Base-by-base conservation (phyloP, 2,888 invertebrate genomes). In the Callosobruchus maculatus region DNA sequence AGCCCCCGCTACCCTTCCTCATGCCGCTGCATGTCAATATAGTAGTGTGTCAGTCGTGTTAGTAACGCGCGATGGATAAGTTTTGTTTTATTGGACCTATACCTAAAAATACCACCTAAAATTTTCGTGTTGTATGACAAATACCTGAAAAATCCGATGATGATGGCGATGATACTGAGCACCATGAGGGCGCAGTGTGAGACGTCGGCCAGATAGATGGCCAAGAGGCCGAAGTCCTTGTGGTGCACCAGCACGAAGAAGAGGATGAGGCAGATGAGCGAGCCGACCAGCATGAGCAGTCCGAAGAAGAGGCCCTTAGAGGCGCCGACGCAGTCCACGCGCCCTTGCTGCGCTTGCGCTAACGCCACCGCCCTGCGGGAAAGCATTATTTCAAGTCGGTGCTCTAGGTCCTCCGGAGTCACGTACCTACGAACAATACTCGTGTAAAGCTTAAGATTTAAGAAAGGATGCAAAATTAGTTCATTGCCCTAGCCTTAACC, bases 221-320 rank as follows among this genome's bases (percentile, higher is more conserved):
- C 96, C 80, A 97, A 89, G 79, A 96, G 90, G 80, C 93, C 93
- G 85, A 95, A 91, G 84, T 95, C 92, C 76, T 93, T 92, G 86
- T 96, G 94, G 86, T 94, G 94, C 81, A 97, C 94, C 83, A 98
- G 91, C 79, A 98, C 97, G 89, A 97, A 97, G 93, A 97, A 98
- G 79, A 97, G 91, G 83, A 98, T 97, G 86, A 98, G 90, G 88
- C 96, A 96, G 87, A 97, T 97, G 81, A 97, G 90, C 22, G 97
- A 95, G 74, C 95, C 95, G 80, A 97, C 97, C 82, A 97, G 90
- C 78, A 97, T 91, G 76, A 97, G 90, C 72, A 97, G 90, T 82
- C 97, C 97, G 87, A 96, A 95, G 91, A 97, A 97, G 72, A 97
- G 91, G 80, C 97, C 96, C 86, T 96, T 96, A 84, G 96, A 97